Conservation (phyloP, 92 coral and sea anemone species). For the Pocillopora grandis region DNA sequence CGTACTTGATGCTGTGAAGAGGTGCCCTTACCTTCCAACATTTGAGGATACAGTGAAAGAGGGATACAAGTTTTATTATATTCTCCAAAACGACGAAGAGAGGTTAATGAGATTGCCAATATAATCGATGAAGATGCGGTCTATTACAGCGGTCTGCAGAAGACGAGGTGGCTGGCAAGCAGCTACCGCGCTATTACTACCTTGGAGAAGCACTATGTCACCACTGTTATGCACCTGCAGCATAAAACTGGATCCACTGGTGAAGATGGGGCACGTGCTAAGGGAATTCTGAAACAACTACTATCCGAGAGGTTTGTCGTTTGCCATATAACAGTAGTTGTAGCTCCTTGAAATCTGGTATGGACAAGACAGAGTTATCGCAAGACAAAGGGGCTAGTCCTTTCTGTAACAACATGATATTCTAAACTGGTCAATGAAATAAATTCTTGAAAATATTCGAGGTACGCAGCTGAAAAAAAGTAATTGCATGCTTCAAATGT, state of each 20-base stretch:
- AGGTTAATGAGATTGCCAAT: slow-evolving; percentile 41
- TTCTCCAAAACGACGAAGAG: slow-evolving; percentile 49
- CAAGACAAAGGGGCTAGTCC: slow-evolving; percentile 4
- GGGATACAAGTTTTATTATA: neutral
- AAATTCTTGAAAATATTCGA: neutral
- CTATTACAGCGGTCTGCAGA: slow-evolving; percentile 43
- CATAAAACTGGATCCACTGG: slow-evolving; percentile 49
- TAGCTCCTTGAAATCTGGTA: slow-evolving; percentile 24
- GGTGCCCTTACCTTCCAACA: slow-evolving; percentile 17
- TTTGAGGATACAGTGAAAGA: slow-evolving; percentile 40
- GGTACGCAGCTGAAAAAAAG: neutral
- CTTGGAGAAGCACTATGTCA: slow-evolving; percentile 40
- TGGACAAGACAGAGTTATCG: neutral
- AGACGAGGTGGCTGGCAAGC: slow-evolving; percentile 50
- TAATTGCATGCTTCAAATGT: neutral
- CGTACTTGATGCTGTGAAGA: slow-evolving; percentile 50
- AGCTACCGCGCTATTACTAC: slow-evolving; percentile 32
- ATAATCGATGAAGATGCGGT: slow-evolving; percentile 37
- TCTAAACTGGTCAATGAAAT: neutral
- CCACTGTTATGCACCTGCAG: slow-evolving; percentile 49
- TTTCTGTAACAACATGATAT: neutral
- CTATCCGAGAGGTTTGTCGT: slow-evolving; percentile 43
- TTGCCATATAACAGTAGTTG: slow-evolving; percentile 7
- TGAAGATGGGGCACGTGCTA: slow-evolving; percentile 43
- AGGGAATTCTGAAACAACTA: slow-evolving; percentile 45